A percentile compares a stretch with the other conserved stretches of the same genome.
Conservation (phyloP, 64 coral and sea anemone genomes). For the Actinia equina region DNA sequence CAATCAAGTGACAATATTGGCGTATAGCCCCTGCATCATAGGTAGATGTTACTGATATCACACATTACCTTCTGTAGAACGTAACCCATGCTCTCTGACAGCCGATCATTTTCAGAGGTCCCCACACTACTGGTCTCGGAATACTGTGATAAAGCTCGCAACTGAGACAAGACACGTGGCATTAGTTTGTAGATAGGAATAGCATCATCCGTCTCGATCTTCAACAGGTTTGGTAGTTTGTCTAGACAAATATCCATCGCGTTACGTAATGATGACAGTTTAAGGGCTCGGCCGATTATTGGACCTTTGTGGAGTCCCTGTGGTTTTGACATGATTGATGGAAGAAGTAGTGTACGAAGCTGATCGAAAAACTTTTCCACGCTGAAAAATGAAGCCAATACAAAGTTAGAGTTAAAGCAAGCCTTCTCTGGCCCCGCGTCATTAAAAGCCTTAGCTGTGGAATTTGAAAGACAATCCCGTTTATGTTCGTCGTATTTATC, state of each 20-base stretch:
- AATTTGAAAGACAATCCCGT: background rate
- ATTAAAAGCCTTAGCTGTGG: no score
- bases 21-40: background rate
- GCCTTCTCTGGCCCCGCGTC: no score
- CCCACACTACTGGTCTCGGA: constrained; percentile 71
- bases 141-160: constrained; percentile 79
- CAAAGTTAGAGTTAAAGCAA: background rate
- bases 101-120: constrained; percentile 43
- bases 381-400: background rate
- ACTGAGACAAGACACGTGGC: constrained; percentile 78
- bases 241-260: constrained; percentile 81
- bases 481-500: background rate
- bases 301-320: background rate
- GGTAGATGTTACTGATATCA: background rate
- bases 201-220: constrained; percentile 48
- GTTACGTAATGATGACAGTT: constrained; percentile 50
- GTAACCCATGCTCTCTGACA: constrained; percentile 74
- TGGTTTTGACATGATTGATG: constrained; percentile 1
- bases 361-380: background rate
- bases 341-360: background rate
- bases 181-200: constrained; percentile 46
- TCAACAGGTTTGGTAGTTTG: constrained; percentile 79
- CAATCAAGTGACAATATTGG: background rate
- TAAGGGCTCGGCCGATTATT: background rate
- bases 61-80: constrained; percentile 64